Base-by-base conservation (phyloP, 2,797 vertebrate species). In the Mormyrops attenuatus region DNA sequence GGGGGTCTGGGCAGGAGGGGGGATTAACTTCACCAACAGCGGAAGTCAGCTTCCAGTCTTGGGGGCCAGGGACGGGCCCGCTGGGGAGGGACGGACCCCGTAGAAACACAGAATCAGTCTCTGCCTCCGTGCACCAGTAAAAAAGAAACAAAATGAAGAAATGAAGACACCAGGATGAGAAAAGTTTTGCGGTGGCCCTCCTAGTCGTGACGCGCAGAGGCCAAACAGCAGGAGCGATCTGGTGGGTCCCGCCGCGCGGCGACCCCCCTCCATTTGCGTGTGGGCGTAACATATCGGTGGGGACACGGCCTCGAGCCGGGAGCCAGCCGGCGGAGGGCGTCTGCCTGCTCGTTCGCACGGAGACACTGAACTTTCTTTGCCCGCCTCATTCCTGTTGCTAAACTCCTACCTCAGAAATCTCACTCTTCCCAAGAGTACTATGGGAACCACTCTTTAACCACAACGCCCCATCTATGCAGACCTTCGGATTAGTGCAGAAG, bases 21-120 rank as follows among this genome's bases (percentile, higher is more conserved):
- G 30, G 30, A 73, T 73, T 73, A 73, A 73, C 13, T 15, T 73
- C 30, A 89, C 84, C 53, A 22, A 89, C 44, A 53, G 17, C 88
- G 34, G 52, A 87, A n/a, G 34, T 41, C 88, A 52, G 60, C 90
- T 66, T 86, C 49, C 53, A 84, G 17, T 80, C 85, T 85, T 11
- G 57, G 82, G 88, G 57, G 44, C 90, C 89, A 90, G 91, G 89
- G 90, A 91, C 86, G 85, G 60, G 88, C 90, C 90, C 91, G 89
- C 91, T 89, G 89, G 90, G 84, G 82, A 50, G 84, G 60, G 87
- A 26, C 77, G 22, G 80, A 89, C 88, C 89, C 88, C 89, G 89
- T 88, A 73, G 80, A 90, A 89, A 89, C 80, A 85, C 88, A 30
- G 82, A 63, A 90, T 69, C 50, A 88, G 85, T 86, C 88, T 89